Conservation (phyloP, 2,113 vertebrate species). For the Caranx melampygus region DNA sequence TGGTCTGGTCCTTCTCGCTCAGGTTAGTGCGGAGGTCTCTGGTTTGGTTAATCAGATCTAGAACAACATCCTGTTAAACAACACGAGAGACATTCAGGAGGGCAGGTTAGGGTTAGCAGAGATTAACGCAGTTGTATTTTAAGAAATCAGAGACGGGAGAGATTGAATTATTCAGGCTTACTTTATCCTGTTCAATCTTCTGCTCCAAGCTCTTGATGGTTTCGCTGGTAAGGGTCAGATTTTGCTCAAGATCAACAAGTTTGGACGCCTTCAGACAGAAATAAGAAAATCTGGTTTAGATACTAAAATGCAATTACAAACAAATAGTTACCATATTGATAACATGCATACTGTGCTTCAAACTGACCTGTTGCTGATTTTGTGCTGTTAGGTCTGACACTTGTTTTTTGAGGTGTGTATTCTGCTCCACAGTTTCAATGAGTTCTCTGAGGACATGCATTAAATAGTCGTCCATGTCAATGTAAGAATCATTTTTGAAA, state of each 20-base stretch:
- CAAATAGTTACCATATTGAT: neutral
- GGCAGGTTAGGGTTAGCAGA: neutral
- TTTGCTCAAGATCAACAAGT: conserved; percentile 83
- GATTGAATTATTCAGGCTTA: conserved; percentile 59
- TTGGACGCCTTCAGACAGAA: conserved; percentile 80
- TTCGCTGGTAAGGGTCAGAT: conserved; percentile 79
- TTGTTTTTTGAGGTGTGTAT: conserved; percentile 86
- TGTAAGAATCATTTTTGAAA: neutral
- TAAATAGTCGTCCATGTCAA: neutral
- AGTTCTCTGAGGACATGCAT: conserved; percentile 84
- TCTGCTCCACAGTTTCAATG: conserved; percentile 85
- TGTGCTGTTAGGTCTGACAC: conserved; percentile 79
- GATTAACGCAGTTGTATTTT: neutral
- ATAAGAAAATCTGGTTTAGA: conserved; percentile 1
- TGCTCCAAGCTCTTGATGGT: conserved; percentile 84
- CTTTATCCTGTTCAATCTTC: conserved; percentile 89
- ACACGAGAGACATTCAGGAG: conserved; percentile 10
- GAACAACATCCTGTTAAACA: conserved; percentile 86
- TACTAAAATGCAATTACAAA: neutral
- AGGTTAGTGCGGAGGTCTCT: conserved; percentile 87
- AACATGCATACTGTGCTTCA: neutral
- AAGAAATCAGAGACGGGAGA: neutral
- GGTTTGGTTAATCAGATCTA: conserved; percentile 92
- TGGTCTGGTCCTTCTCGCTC: conserved; percentile 86
- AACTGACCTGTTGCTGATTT: conserved; percentile 88